A percentile compares a stretch with the other conserved stretches of the same genome.
These are phyloP conservation scores for Criorhina ranunculi DNA, from an alignment of 2,888 invertebrate genomes.

Conservation along the genomic window DNA sequence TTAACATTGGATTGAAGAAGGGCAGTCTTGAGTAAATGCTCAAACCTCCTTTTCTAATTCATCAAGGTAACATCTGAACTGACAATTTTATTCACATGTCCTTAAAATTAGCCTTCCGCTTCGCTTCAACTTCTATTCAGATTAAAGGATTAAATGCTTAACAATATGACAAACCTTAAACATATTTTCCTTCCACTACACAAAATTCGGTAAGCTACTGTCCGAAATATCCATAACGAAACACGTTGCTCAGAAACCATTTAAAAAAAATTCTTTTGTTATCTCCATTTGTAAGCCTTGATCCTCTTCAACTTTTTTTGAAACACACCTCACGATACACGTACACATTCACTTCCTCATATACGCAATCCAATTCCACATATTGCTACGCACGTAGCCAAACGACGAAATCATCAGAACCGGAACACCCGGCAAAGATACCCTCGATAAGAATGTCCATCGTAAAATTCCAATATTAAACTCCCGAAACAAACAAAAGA, in stretches of 20 bases:
- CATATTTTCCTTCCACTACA: neutral
- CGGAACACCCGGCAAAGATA: constrained; percentile 56
- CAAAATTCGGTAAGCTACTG: neutral
- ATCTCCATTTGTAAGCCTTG: neutral
- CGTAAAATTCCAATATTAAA: constrained; percentile 75
- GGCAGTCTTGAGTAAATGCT: too few relatives aligned
- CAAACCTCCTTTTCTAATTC: too few relatives aligned
- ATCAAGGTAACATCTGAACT: too few relatives aligned
- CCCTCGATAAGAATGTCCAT: constrained; percentile 70
- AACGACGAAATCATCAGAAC: constrained; percentile 68
- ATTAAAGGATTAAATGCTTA: neutral
- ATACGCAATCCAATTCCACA: constrained; percentile 43
- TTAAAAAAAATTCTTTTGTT: constrained; percentile 4
- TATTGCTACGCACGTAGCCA: constrained; percentile 59
- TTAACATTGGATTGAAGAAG: too few relatives aligned
- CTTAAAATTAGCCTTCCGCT: neutral
- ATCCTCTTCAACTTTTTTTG: constrained; percentile 17
- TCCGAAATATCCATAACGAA: neutral
- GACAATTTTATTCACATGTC: too few relatives aligned
- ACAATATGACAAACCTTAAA: neutral
- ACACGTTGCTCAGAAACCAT: neutral
- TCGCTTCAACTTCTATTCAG: neutral
- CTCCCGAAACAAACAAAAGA: constrained; percentile 71
- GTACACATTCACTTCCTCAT: neutral
- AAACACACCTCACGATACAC: neutral